Conservation (phyloP, 2,888 invertebrate genomes). For the Allacma fusca region DNA sequence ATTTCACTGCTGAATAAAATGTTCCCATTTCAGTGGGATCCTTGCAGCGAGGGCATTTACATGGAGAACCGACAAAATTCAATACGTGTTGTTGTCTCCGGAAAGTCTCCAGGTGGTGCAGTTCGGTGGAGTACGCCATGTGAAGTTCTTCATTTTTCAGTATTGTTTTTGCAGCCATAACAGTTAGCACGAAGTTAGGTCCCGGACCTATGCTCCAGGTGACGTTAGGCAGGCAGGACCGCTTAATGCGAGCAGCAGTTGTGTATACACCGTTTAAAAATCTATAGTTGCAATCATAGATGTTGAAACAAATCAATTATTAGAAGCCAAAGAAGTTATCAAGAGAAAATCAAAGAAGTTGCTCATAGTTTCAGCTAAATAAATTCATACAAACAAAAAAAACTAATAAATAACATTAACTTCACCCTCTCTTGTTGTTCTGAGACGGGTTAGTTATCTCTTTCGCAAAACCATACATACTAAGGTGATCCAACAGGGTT, state of each 20-base stretch:
- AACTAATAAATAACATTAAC: too few species aligned
- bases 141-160: slow-evolving; percentile 21
- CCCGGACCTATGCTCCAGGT: slow-evolving; percentile 18
- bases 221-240: slow-evolving; percentile 32
- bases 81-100: slow-evolving; percentile 25
- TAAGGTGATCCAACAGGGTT: slow-evolving; percentile 17
- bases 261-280: slow-evolving; percentile 23
- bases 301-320: neutral
- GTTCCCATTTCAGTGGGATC: slow-evolving; percentile 35
- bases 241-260: neutral
- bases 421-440: too few species aligned
- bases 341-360: too few species aligned
- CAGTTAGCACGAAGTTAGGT: slow-evolving; percentile 5
- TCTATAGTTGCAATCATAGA: neutral
- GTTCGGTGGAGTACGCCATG: neutral
- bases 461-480: slow-evolving; percentile 25
- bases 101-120: slow-evolving; percentile 5
- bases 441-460: too few species aligned
- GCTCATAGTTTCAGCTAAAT: too few species aligned
- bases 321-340: too few species aligned
- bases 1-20: slow-evolving; percentile 24
- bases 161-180: slow-evolving; percentile 18
- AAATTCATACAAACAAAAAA: too few species aligned
- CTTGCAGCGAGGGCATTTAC: slow-evolving; percentile 11
- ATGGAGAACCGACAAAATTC: neutral